Base-by-base conservation (phyloP, 2,797 vertebrate genomes). In the Trachops cirrhosus region DNA sequence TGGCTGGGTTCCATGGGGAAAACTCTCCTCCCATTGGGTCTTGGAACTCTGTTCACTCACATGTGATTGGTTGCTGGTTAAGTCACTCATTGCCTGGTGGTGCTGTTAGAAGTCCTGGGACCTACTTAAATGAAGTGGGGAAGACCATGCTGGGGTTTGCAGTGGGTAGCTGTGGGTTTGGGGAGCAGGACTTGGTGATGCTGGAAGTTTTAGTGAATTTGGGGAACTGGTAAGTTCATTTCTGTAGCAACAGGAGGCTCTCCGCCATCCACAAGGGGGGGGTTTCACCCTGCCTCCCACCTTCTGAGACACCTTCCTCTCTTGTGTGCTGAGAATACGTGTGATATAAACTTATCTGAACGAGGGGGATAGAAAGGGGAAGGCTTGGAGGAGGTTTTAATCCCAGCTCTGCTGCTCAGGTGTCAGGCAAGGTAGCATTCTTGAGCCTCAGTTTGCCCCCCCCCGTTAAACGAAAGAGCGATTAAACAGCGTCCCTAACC, bases 341-440 rank as follows among this genome's bases (percentile, higher is more conserved):
- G 0, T 9, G 24, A 6, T 0, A 1, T 6, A 34, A 21, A 78
- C 54, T 19, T 46, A 39, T 9, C 29, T 41, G 24, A 39, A 54
- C 26, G 39, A 2, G 2, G 34, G n/a, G 8, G 0, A 3, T 0
- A 34, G 73, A 15, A 14, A 14, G 24, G 39, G 6, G 18, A n/a
- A 32, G 64, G 24, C 71, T 41, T 9, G 9, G 22, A 0, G 10
- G 22, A 48, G 68, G 10, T 2, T 8, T 29, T 44, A 37, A 54
- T 12, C 73, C 68, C 77, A 41, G 59, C 52, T 46, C 37, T 0
- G 1, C 83, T 11, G 5, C 48, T 37, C 52, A 34, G 34, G 34
- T 22, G 32, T 37, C 12, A 2, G 10, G 48, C 70, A 57, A 18
- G 52, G 29, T 24, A n/a, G 71, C 77, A 18, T 74, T 67, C 48